These are phyloP conservation scores for Eupithecia vulgata DNA, from an alignment of 2,888 invertebrate genomes.

Conservation along the genomic window DNA sequence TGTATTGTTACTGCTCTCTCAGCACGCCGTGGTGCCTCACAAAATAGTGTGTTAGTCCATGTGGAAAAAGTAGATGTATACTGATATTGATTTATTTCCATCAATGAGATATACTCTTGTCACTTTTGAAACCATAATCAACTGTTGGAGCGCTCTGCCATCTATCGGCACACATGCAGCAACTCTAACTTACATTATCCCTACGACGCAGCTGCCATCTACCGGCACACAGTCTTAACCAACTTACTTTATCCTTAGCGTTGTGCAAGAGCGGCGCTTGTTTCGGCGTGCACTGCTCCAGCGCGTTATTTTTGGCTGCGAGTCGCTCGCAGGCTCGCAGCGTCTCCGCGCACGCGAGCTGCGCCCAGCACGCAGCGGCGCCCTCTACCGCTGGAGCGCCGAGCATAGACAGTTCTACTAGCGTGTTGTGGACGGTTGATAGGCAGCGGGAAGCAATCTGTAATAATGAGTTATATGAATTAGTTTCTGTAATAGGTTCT, in stretches of 20 bases:
- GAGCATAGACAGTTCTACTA: conserved; percentile 92
- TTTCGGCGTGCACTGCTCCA: conserved; percentile 90
- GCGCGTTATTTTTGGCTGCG: conserved; percentile 85
- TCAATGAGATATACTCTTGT: too few relatives aligned
- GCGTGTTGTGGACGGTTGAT: conserved; percentile 94
- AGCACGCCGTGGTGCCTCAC: too few relatives aligned
- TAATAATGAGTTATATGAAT: conserved; percentile 21
- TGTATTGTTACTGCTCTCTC: too few relatives aligned
- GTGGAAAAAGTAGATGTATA: too few relatives aligned
- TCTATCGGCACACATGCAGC: not conserved
- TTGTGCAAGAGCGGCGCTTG: conserved; percentile 91
- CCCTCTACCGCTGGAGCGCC: conserved; percentile 92
- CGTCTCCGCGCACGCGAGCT: conserved; percentile 95
- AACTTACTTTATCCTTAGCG: conserved; percentile 88
- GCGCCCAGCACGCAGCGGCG: conserved; percentile 96
- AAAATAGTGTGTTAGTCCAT: too few relatives aligned
- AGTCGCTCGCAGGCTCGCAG: conserved; percentile 90
- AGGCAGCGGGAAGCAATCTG: conserved; percentile 94
- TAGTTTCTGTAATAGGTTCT: too few relatives aligned
- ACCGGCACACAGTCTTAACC: not conserved
- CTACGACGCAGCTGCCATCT: not conserved
- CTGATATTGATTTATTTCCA: too few relatives aligned
- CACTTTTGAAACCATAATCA: too few relatives aligned
- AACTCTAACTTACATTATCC: not conserved
- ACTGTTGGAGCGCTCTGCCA: too few relatives aligned